Base-by-base conservation (phyloP, 2,797 vertebrate genomes). In the Delichon dasypus region DNA sequence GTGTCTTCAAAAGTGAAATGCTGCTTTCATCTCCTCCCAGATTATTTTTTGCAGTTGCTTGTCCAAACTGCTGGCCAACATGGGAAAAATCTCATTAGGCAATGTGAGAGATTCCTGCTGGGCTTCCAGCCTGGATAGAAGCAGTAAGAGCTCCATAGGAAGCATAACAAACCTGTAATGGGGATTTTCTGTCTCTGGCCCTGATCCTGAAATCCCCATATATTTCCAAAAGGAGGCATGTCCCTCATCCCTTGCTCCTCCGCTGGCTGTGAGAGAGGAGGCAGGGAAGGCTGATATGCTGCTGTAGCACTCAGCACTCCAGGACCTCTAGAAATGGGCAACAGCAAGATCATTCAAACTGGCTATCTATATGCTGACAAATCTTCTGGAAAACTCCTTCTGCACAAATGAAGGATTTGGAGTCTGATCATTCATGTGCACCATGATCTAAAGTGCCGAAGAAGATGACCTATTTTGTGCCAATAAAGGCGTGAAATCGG, bases 11-110 rank as follows among this genome's bases (percentile, higher is more conserved):
- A 87, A 82, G 30, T 4, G 1, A 91, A 94, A 74, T 11, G 32
- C 30, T 79, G 58, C 77, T 91, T 93, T 94, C 68, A 94, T 79
- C 88, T 90, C 38, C 50, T 82, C 65, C 64, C 85, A 88, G 42
- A 71, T 64, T 10, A 55, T 84, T 75, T 92, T 73, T 65, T 2
- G 0, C 61, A 76, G 76, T 82, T 88, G n/a, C 45, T 90, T 82
- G 71, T 62, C 74, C 83, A 73, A 79, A 76, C 34, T 57, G 55
- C 60, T 78, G 60, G 88, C 51, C 88, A 88, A 38, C 4, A 0
- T 44, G 51, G 80, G 57, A 61, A 67, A 92, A 86, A 88, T 76
- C 60, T 76, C 61, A 77, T 73, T 70, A 84, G 65, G 83, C 71
- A 70, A 79, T 0, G 0, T 32, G 51, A 95, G 53, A 27, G 48